Conservation (phyloP, 2,113 vertebrate genomes). For the Lepus timidus region DNA sequence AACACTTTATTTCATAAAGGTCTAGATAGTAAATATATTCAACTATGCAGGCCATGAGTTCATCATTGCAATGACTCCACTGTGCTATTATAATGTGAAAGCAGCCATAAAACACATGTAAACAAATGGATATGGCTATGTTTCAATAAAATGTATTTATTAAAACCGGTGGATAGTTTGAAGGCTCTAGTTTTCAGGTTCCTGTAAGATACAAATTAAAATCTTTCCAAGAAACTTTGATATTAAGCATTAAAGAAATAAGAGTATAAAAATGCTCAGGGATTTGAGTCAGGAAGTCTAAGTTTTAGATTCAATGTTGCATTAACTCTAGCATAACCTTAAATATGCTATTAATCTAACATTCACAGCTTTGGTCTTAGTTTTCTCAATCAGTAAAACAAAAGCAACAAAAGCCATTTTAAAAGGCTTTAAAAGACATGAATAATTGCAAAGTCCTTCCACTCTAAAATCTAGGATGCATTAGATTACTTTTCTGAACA, state of each 20-base stretch:
- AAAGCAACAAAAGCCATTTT: background rate
- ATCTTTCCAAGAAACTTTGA: background rate
- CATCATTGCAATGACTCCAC: background rate
- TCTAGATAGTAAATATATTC: background rate
- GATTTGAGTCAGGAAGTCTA: background rate
- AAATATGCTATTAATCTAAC: background rate
- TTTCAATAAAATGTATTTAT: background rate
- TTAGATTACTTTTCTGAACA: background rate
- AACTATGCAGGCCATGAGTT: background rate
- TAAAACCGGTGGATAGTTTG: background rate
- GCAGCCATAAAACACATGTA: no score
- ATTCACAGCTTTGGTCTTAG: background rate
- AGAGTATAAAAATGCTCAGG: background rate
- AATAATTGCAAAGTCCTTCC: background rate
- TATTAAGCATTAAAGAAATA: background rate
- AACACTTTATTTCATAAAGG: background rate
- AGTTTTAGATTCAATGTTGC: background rate
- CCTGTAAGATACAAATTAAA: background rate
- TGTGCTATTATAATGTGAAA: background rate
- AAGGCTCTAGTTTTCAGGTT: background rate
- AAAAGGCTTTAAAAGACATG: background rate
- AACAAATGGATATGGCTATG: background rate
- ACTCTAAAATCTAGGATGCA: conserved; percentile 5
- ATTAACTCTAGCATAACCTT: background rate
- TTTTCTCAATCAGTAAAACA: background rate